These are phyloP conservation scores for Liolophura sinensis DNA, from an alignment of 1,140 invertebrate genomes.

Conservation along the genomic window DNA sequence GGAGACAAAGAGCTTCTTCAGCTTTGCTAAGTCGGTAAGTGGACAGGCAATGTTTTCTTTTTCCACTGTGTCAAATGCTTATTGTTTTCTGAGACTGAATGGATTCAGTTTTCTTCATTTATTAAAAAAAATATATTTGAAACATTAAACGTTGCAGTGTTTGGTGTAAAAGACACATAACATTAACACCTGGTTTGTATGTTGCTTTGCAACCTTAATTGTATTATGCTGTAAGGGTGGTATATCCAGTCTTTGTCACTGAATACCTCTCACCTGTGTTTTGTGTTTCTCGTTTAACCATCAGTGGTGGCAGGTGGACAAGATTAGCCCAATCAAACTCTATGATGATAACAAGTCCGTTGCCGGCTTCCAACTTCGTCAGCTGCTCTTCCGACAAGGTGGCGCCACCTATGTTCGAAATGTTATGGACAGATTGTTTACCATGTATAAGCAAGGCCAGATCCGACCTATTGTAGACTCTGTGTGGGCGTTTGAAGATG, in stretches of 20 bases:
- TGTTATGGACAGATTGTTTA: constrained; percentile 73
- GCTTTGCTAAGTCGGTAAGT: constrained; percentile 79
- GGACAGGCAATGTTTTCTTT: too few species aligned
- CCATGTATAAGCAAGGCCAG: constrained; percentile 75
- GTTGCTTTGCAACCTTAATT: too few species aligned
- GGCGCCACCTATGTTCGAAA: constrained; percentile 71
- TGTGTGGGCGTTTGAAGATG: constrained; percentile 83
- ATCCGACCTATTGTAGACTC: constrained; percentile 84
- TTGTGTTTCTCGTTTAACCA: constrained; percentile 19
- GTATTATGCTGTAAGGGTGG: not conserved
- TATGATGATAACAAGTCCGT: constrained; percentile 88
- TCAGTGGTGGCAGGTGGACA: constrained; percentile 89
- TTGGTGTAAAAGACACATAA: too few species aligned
- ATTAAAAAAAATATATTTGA: too few species aligned
- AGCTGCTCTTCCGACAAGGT: constrained; percentile 80
- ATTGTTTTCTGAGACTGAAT: too few species aligned
- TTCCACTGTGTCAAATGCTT: too few species aligned
- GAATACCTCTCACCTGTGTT: constrained; percentile 4
- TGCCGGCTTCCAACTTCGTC: constrained; percentile 80
- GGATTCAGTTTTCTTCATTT: too few species aligned
- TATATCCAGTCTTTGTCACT: not conserved
- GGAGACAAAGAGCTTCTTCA: constrained; percentile 87
- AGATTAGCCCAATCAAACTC: constrained; percentile 83
- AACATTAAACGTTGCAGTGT: too few species aligned
- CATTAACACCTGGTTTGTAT: too few species aligned